Evolutionary conservation across 2,888 invertebrate genomes (phyloP).

Genomic region (Aspidiotus destructor): DNA sequence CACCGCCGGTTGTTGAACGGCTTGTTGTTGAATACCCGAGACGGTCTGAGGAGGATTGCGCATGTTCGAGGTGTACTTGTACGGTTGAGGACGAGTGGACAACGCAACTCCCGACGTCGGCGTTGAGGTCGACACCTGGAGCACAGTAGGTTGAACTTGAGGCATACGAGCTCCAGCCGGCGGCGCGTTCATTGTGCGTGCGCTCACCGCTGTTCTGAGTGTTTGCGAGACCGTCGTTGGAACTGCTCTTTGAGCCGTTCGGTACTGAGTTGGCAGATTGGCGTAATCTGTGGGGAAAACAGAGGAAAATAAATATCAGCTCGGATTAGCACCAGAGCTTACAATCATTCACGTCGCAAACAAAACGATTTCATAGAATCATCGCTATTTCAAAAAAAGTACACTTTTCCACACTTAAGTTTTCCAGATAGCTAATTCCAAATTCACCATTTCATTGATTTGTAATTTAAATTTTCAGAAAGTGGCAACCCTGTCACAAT

Average conservation of each 20-base stretch:
- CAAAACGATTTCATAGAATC: too few species aligned
- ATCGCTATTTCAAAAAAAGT: too few species aligned
- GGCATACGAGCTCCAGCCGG: constrained; percentile 41
- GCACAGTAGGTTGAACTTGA: background rate
- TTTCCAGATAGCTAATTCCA: too few species aligned
- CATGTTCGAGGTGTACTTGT: constrained; percentile 84
- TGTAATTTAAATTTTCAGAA: too few species aligned
- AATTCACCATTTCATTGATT: too few species aligned
- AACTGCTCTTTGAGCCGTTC: constrained; percentile 47
- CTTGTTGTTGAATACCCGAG: constrained; percentile 43
- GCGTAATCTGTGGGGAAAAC: constrained; percentile 30
- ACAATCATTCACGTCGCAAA: too few species aligned
- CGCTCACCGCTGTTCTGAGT: constrained; percentile 46
- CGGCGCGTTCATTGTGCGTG: constrained; percentile 16
- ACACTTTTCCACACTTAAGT: too few species aligned
- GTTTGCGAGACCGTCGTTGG: constrained; percentile 54
- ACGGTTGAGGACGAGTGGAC: constrained; percentile 51
- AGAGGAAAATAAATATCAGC: background rate
- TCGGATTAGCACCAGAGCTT: too few species aligned
- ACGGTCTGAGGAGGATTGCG: constrained; percentile 64
- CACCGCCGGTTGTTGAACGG: constrained; percentile 51
- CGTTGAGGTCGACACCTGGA: constrained; percentile 45
- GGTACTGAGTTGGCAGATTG: constrained; percentile 50
- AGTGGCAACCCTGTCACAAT: too few species aligned
- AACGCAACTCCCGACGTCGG: constrained; percentile 54